Percentiles rank a stretch among this genome's conserved stretches.
These are phyloP conservation scores for Gandaritis pyraliata DNA, from an alignment of 2,888 invertebrate genomes.

Conservation along the genomic window DNA sequence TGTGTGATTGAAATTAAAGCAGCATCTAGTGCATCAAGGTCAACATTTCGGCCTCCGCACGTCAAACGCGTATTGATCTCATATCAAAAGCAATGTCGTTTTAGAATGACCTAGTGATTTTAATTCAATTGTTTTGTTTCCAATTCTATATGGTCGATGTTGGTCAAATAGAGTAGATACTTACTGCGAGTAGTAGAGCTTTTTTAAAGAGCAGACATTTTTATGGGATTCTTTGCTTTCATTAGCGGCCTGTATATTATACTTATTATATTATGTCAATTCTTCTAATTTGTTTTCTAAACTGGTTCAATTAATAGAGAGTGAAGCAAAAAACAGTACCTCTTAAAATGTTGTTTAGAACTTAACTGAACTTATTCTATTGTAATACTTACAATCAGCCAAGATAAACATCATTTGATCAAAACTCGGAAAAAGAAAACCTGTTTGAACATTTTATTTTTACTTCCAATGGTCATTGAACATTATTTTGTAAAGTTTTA, in stretches of 20 bases:
- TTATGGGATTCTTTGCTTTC: neutral
- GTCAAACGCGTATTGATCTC: constrained; percentile 54
- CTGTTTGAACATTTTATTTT: constrained; percentile 22
- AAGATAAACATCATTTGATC: constrained; percentile 26
- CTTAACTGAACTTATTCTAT: constrained; percentile 9
- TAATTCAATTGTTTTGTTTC: constrained; percentile 24
- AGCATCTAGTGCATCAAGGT: constrained; percentile 55
- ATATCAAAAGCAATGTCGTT: constrained; percentile 56
- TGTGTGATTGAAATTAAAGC: constrained; percentile 57
- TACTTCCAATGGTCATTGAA: constrained; percentile 11
- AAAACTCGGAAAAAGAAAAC: constrained; percentile 25
- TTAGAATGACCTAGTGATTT: constrained; percentile 37
- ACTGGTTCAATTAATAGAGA: neutral
- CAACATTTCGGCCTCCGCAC: constrained; percentile 65
- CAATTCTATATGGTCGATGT: constrained; percentile 10
- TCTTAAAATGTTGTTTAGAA: constrained; percentile 4
- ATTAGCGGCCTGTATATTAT: neutral
- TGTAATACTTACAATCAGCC: constrained; percentile 13
- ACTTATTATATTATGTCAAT: no score
- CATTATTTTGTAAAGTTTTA: constrained; percentile 26
- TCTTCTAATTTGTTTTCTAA: no score
- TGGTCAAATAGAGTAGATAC: neutral
- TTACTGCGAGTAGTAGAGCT: no score
- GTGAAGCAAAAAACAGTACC: neutral
- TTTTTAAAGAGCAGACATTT: neutral